Evolutionary conservation across 1,140 invertebrate species (phyloP).

Genomic region (Chymomyza costata): DNA sequence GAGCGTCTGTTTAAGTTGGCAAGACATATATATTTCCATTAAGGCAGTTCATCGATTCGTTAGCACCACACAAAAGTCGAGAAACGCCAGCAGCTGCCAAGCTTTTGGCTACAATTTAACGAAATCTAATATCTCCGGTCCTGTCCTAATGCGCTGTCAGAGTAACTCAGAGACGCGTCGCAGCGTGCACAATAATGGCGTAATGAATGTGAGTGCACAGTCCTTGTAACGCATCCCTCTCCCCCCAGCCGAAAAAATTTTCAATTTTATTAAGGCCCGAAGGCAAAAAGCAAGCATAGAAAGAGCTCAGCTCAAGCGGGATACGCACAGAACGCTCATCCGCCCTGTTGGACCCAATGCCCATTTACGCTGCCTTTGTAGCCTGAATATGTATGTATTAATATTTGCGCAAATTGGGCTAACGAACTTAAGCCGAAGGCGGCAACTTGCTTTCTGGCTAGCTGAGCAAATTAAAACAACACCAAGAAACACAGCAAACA

Average conservation of each 20-base stretch:
- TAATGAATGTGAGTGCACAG: conserved; percentile 54
- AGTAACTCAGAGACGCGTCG: conserved; percentile 7
- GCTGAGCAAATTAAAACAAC: conserved; percentile 65
- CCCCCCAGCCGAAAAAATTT: no score
- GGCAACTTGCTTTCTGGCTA: conserved; percentile 22
- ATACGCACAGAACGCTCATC: conserved; percentile 6
- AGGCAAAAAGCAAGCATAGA: conserved; percentile 2
- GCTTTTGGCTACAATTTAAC: conserved; percentile 21
- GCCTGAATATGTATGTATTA: conserved; percentile 69
- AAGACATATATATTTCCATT: no score
- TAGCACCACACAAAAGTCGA: no score
- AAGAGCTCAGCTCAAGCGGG: not conserved
- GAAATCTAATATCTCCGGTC: conserved; percentile 57
- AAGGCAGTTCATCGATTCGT: conserved; percentile 20
- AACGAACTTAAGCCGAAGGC: conserved; percentile 62
- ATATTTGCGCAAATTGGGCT: conserved; percentile 68
- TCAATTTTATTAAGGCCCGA: conserved; percentile 51
- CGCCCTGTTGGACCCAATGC: conserved; percentile 13
- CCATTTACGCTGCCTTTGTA: conserved; percentile 45
- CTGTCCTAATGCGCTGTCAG: no score
- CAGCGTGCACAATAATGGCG: conserved; percentile 57
- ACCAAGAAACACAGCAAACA: conserved; percentile 66
- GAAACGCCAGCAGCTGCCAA: conserved; percentile 23
- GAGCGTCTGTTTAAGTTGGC: no score
- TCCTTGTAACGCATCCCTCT: conserved; percentile 2